phyloP scores from a whole-genome alignment of 1,140 invertebrate genomes.

The Diabrotica undecimpunctata region DNA sequence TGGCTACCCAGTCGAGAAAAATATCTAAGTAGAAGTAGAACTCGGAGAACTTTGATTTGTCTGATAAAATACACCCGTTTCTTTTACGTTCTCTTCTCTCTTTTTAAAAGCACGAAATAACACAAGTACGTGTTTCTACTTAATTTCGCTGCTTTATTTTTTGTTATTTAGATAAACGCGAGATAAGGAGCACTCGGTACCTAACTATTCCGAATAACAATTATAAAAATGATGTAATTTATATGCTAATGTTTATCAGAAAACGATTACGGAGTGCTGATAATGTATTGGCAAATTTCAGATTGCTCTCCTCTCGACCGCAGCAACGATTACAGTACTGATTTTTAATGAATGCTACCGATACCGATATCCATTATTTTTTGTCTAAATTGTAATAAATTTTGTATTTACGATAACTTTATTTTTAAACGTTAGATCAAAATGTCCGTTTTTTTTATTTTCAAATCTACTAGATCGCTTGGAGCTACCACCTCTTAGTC shows the following conservation, averaged over 20 bases:
- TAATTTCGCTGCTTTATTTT: slow-evolving; percentile 1
- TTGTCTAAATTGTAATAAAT: no score
- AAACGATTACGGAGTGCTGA: slow-evolving; percentile 5
- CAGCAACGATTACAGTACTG: no score
- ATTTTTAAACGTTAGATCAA: no score
- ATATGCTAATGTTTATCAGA: slow-evolving; percentile 8
- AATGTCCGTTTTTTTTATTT: no score
- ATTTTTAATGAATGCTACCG: no score
- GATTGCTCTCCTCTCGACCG: neutral
- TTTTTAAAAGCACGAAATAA: slow-evolving; percentile 8
- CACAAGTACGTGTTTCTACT: slow-evolving; percentile 11
- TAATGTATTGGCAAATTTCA: slow-evolving; percentile 6
- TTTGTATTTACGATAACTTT: no score
- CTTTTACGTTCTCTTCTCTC: neutral
- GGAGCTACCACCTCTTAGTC: no score
- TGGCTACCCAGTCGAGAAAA: slow-evolving; percentile 10
- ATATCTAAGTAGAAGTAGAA: slow-evolving; percentile 14
- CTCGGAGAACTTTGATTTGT: slow-evolving; percentile 11
- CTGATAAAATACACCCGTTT: slow-evolving; percentile 6
- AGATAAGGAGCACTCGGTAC: neutral
- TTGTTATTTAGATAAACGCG: neutral
- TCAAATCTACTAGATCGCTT: no score
- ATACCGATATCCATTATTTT: no score
- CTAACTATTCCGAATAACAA: neutral
- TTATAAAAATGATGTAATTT: slow-evolving; percentile 12